Base-by-base conservation (phyloP, 2,888 invertebrate species). In the Oscheius sp. region DNA sequence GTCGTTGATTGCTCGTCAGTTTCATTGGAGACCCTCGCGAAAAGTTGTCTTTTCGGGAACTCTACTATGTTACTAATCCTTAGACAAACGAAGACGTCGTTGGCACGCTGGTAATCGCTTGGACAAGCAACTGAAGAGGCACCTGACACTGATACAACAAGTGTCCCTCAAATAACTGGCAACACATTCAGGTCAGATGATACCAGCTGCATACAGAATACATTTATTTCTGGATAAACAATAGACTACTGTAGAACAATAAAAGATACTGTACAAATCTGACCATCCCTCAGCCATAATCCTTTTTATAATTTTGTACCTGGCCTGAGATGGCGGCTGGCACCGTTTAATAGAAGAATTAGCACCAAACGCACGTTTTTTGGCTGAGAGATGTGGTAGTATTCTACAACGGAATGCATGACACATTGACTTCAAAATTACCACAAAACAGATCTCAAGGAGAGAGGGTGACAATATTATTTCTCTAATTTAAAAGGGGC, bases 141-240 rank as follows among this genome's bases (percentile, higher is more conserved):
- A 66, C 66, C 66, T 66, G 66, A 66, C 66, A 66, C 66, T 66
- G 66, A 66, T 66, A 66, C 66, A 66, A 66, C 66, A 66, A 66
- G 66, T 66, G 52, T 9, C 66, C 35, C 25, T n/a, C 52, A 66
- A 66, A 66, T 66, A 66, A 16, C 52, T 25, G 35, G 27, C 46
- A 52, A 52, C 66, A 52, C 66, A n/a, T 66, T 66, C n/a, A 25
- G 18, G 35, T 35, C 45, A 27, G 27, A 52, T 18, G 23, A 29
- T 29, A 35, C 21, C 21, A 35, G 9, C 35, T 35, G 5, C 5
- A 6, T 35, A 35, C 35, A 13, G 43, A 52, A 66, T 49, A 66
- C 52, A 49, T 66, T 66, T 66, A 66, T 52, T 63, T 52, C 52
- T 27, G 13, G 27, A n/a, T 52, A 52, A 52, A 43, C 21, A 25